Evolutionary conservation across 2,888 invertebrate genomes (phyloP), one percentile per base, ranked within the genome.

Genomic region (Lasius platythorax): DNA sequence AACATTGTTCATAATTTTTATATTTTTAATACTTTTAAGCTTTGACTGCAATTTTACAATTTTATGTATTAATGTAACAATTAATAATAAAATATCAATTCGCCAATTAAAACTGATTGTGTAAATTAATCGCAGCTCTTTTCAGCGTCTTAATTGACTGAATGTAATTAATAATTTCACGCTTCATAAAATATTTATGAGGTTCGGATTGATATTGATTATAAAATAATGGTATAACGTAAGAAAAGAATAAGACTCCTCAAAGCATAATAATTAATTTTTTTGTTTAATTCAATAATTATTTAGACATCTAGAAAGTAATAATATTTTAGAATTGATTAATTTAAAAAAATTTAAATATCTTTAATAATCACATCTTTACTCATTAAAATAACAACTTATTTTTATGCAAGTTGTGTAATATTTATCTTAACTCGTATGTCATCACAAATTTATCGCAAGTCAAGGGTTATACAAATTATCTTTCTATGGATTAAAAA

Each of bases 121-220:
- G 5, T n/a, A 11, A 70, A 79, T 78, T 78, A 43, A n/a, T n/a
- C n/a, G 23, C 56, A 37, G 11, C 30, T 70, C 15, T 70, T 23
- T 23, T 68, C 28, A n/a, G 5, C 5, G 37, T 66, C 18, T 67
- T n/a, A 11, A 50, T 43, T 30, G 15, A 58, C 37, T 23, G 78
- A 78, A 37, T 11, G 56, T 23, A 18, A 46, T 9, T 33, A 30
- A 75, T 68, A 78, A 58, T 70, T 78, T 56, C 43, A 70, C 15
- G 30, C 43, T 50, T 58, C 70, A 33, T n/a, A n/a, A 1, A 15
- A 30, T 56, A 23, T 33, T 40, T 56, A 68, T 58, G 68, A 78
- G 40, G 0, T n/a, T 67, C 15, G 40, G 15, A 50, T 43, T 50
- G 61, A 61, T 74, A 74, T 1, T 4, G 8, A 74, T 58, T 61